A percentile compares a stretch with the other conserved stretches of the same genome.
Evolutionary conservation across 23 tunicate genomes (phyloP).

Genomic region (Styela clava): DNA sequence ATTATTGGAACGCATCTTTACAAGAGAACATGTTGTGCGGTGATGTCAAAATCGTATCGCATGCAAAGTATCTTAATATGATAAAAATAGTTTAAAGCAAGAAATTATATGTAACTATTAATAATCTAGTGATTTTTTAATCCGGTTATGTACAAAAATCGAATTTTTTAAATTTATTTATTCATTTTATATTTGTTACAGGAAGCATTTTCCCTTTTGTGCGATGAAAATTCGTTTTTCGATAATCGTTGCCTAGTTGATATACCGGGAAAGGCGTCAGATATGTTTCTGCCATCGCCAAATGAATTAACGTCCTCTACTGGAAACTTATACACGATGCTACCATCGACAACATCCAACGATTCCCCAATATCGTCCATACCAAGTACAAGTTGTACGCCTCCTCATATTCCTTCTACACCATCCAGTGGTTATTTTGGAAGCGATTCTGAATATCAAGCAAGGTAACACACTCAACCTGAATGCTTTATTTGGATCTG

Average conservation of each 20-base stretch:
- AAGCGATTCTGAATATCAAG: slow-evolving; percentile 25
- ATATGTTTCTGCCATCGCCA: slow-evolving; percentile 4
- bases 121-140: no score
- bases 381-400: neutral
- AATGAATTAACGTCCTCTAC: neutral
- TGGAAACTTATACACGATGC: neutral
- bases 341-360: slow-evolving; percentile 3
- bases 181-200: slow-evolving; percentile 13
- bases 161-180: no score
- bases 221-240: slow-evolving; percentile 74
- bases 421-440: slow-evolving; percentile 25
- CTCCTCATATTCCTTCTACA: slow-evolving; percentile 26
- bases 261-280: slow-evolving; percentile 2
- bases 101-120: no score
- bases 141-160: no score
- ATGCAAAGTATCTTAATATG: no score
- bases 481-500: no score
- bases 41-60: no score
- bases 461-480: no score
- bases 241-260: slow-evolving; percentile 22
- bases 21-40: neutral
- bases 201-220: slow-evolving; percentile 69
- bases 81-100: no score
- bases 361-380: neutral
- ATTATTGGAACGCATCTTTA: neutral